Conservation (phyloP, 2,797 vertebrate species). For the Arctocebus calabarensis region DNA sequence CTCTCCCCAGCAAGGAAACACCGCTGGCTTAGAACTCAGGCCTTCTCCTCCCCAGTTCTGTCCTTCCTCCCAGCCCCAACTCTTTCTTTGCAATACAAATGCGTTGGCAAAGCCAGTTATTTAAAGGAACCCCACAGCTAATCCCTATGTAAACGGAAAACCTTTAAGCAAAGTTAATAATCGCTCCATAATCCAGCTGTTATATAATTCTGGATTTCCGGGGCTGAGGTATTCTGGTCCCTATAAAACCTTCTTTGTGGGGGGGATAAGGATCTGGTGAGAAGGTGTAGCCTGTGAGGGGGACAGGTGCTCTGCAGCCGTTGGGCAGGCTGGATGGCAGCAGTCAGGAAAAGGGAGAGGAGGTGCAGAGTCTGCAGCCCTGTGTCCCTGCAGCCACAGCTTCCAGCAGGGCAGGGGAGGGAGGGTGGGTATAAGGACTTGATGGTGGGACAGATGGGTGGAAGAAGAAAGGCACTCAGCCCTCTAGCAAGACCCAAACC, state of each 20-base stretch:
- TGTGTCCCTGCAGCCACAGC: background rate
- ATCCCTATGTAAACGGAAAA: conserved; percentile 72
- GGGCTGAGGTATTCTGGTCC: conserved; percentile 28
- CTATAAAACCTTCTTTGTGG: background rate
- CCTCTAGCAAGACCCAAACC: background rate
- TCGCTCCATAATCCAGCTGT: conserved; percentile 68
- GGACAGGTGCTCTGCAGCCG: fast-evolving
- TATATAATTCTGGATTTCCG: conserved; percentile 55
- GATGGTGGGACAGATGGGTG: background rate
- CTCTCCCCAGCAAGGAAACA: background rate
- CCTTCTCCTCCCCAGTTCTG: background rate
- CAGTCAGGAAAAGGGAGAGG: background rate
- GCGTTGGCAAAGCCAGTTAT: conserved; percentile 65
- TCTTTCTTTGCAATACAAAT: background rate
- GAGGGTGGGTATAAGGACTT: no score
- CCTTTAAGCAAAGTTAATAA: conserved; percentile 80
- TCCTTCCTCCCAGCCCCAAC: background rate
- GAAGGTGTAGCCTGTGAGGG: background rate
- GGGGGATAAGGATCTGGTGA: background rate
- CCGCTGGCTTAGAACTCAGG: background rate
- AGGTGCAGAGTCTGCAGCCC: no score
- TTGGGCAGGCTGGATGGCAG: no score
- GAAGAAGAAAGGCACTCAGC: background rate
- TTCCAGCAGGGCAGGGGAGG: background rate
- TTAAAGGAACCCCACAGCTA: conserved; percentile 71